Evolutionary conservation across 2,113 vertebrate genomes (phyloP).

Genomic region (Uropsilus gracilis): DNA sequence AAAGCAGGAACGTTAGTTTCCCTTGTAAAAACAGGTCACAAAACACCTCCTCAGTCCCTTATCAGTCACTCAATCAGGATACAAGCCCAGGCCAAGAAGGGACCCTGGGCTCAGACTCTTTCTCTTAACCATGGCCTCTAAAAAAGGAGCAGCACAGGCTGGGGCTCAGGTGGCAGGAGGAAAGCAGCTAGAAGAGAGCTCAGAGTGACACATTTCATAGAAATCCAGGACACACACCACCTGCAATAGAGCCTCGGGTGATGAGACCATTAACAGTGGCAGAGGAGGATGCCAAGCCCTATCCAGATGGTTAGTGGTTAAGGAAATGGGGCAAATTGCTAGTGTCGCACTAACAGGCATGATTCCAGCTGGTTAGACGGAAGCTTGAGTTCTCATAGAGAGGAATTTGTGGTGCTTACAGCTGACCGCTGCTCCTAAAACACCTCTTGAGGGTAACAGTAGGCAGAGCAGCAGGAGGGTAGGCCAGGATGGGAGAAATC

Average conservation of each 20-base stretch:
- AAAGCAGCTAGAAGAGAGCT: neutral
- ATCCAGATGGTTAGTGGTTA: neutral
- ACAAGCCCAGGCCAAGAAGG: neutral
- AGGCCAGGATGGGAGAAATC: too few relatives aligned
- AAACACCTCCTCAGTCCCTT: neutral
- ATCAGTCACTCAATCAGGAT: neutral
- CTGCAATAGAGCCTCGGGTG: neutral
- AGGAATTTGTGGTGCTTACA: neutral
- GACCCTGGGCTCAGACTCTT: neutral
- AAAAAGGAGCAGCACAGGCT: neutral
- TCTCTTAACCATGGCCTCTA: neutral
- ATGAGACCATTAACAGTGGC: neutral
- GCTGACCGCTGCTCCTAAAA: neutral
- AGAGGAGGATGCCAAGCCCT: neutral
- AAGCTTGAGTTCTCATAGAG: neutral
- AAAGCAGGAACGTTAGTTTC: neutral
- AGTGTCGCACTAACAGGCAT: neutral
- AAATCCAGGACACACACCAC: neutral
- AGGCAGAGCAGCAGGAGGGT: neutral
- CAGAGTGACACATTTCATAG: neutral
- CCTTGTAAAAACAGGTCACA: neutral
- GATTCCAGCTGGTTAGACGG: neutral
- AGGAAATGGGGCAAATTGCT: neutral
- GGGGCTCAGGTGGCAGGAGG: neutral
- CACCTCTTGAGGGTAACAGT: neutral